These are phyloP conservation scores for Diadromus collaris DNA, from an alignment of 2,888 invertebrate species.

Conservation along the genomic window DNA sequence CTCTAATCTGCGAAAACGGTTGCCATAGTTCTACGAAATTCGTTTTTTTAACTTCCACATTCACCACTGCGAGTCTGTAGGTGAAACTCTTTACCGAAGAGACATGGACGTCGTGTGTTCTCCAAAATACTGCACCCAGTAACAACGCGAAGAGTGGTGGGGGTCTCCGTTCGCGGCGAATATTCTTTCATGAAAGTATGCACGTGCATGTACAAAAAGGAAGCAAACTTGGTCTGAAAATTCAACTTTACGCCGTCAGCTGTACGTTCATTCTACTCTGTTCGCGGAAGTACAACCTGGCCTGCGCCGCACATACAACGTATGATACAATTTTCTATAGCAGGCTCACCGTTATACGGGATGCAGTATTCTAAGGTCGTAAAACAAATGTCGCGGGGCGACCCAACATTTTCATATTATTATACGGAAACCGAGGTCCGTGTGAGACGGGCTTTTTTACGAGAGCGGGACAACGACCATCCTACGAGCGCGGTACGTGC, in stretches of 20 bases:
- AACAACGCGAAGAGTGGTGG: background rate
- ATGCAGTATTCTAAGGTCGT: conserved; percentile 31
- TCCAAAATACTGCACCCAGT: background rate
- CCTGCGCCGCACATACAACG: background rate
- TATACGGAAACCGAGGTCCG: conserved; percentile 21
- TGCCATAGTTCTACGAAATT: background rate
- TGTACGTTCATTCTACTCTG: background rate
- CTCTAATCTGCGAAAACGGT: background rate
- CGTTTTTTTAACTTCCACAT: background rate
- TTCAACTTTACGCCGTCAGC: conserved; percentile 1
- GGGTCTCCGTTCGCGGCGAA: background rate
- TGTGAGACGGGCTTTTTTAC: conserved; percentile 23
- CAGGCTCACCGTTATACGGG: background rate
- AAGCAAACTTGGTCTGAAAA: conserved; percentile 14
- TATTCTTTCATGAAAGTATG: conserved; percentile 1
- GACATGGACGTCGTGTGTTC: background rate
- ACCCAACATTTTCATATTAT: conserved; percentile 54
- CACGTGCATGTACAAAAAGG: background rate
- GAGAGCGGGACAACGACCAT: conserved; percentile 11
- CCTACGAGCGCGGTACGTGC: background rate
- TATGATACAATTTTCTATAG: conserved; percentile 4
- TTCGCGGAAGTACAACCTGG: background rate
- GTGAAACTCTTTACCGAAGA: background rate
- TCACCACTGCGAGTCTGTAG: background rate
- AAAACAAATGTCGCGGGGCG: conserved; percentile 44